These are phyloP conservation scores for Euura saliciscinereae DNA, from an alignment of 1,140 invertebrate species.

Conservation along the genomic window DNA sequence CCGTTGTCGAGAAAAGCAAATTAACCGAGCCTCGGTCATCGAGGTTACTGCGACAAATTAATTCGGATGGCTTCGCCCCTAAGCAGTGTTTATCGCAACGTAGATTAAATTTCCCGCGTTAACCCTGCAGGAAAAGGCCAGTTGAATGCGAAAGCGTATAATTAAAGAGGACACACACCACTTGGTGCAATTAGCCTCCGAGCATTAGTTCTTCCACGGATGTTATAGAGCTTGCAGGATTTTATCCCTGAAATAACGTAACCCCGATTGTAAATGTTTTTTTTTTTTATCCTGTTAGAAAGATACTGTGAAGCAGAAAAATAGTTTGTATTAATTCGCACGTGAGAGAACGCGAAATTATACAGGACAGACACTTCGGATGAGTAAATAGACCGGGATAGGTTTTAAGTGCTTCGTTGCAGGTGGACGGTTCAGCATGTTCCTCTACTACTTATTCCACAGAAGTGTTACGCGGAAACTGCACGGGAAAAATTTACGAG, in stretches of 20 bases:
- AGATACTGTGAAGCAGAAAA: no score
- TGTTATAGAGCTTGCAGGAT: no score
- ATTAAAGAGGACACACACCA: background rate
- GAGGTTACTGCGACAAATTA: slow-evolving; percentile 30
- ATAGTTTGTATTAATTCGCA: no score
- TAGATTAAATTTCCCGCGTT: background rate
- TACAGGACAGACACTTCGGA: background rate
- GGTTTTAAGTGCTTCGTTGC: background rate
- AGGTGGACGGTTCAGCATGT: background rate
- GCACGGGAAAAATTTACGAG: background rate
- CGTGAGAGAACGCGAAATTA: no score
- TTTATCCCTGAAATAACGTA: no score
- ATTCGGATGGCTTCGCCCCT: slow-evolving; percentile 28
- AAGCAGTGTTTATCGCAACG: slow-evolving; percentile 6
- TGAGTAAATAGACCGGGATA: background rate
- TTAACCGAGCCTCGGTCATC: slow-evolving; percentile 21
- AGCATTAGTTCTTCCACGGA: no score
- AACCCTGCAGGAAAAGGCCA: background rate
- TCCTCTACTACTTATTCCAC: background rate
- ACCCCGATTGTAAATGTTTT: no score
- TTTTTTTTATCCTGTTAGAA: no score
- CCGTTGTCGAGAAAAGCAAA: background rate
- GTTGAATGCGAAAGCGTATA: background rate
- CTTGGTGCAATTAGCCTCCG: background rate
- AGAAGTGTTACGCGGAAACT: background rate